Conservation (phyloP, 2,113 vertebrate species). For the Phrynosoma platyrhinos region DNA sequence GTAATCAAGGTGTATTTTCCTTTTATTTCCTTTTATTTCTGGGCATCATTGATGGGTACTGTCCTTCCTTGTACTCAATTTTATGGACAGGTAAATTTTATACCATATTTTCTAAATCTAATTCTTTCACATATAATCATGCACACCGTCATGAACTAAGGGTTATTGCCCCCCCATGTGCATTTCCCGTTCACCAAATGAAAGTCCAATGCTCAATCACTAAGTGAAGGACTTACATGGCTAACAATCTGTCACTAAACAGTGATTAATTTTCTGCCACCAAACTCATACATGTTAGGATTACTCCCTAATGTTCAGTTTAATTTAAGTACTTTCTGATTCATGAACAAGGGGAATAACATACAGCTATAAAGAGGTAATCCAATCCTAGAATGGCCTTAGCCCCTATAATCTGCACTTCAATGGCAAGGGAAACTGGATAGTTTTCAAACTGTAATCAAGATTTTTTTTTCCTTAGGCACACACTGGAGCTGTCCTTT, state of each 20-base stretch:
- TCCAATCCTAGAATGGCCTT: slow-evolving; percentile 85
- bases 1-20: too few species aligned
- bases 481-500: slow-evolving; percentile 87
- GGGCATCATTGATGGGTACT: background rate
- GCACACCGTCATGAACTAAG: slow-evolving; percentile 28
- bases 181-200: slow-evolving; percentile 51
- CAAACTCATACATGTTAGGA: slow-evolving; percentile 76
- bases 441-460: slow-evolving; percentile 90
- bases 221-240: slow-evolving; percentile 72
- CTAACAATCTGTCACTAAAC: slow-evolving; percentile 81
- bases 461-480: slow-evolving; percentile 84
- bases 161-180: background rate
- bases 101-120: slow-evolving; percentile 34
- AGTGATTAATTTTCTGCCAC: slow-evolving; percentile 84
- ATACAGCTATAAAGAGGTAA: slow-evolving; percentile 85
- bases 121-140: background rate
- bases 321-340: slow-evolving; percentile 88
- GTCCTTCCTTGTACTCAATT: background rate
- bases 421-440: slow-evolving; percentile 85
- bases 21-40: background rate
- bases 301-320: slow-evolving; percentile 86
- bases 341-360: slow-evolving; percentile 86
- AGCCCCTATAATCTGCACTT: slow-evolving; percentile 87
- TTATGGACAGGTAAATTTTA: slow-evolving; percentile 15
- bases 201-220: slow-evolving; percentile 63